These are phyloP conservation scores for Xerus rutilus DNA, from an alignment of 2,797 vertebrate species.

Conservation along the genomic window DNA sequence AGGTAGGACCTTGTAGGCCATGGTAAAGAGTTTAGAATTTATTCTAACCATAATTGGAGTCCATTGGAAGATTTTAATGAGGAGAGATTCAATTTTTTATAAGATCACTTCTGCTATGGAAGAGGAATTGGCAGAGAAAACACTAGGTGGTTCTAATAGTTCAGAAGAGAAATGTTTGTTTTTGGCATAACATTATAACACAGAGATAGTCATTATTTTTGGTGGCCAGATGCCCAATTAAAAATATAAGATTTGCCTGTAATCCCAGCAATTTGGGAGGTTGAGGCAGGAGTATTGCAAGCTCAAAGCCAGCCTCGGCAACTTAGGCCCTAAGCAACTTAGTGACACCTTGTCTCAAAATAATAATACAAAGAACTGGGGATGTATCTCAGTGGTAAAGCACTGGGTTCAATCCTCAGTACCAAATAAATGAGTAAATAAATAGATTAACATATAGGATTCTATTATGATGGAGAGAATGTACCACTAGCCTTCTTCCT, in stretches of 20 bases:
- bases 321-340: too few species aligned
- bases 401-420: too few species aligned
- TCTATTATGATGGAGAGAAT: neutral
- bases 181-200: neutral
- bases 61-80: slow-evolving; percentile 7
- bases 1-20: neutral
- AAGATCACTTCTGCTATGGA: neutral
- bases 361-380: too few species aligned
- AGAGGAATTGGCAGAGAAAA: neutral
- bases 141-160: neutral
- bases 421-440: too few species aligned
- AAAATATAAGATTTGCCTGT: neutral
- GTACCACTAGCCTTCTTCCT: neutral
- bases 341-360: too few species aligned
- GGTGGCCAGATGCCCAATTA: neutral
- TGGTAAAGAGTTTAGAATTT: neutral
- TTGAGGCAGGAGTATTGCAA: too few species aligned
- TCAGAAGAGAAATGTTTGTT: neutral
- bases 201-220: neutral
- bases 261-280: too few species aligned
- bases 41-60: neutral
- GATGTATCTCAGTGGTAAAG: too few species aligned
- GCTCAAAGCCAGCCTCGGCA: too few species aligned
- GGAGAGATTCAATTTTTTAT: neutral
- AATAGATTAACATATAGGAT: neutral